Percentiles rank a stretch among this genome's conserved stretches.
These are phyloP conservation scores for Microplitis manilae DNA, from an alignment of 2,888 invertebrate genomes.

Conservation along the genomic window DNA sequence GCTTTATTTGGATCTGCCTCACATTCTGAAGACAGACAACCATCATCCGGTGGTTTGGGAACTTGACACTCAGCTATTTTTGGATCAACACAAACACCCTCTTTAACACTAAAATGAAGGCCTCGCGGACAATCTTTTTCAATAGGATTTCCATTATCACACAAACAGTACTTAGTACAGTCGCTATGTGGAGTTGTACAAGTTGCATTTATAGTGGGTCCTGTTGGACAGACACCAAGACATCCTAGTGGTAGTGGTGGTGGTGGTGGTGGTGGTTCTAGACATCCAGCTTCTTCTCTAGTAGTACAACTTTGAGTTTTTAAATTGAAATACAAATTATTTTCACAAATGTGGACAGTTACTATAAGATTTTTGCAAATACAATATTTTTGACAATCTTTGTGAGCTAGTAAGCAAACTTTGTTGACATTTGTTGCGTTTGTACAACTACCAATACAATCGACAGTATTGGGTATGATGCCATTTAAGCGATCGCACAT, in stretches of 20 bases:
- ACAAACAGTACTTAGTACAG: conserved; percentile 24
- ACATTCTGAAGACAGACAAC: background rate
- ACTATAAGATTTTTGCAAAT: background rate
- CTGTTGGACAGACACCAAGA: background rate
- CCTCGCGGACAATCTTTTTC: conserved; percentile 23
- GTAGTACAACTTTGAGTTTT: background rate
- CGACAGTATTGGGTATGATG: background rate
- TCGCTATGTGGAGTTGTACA: conserved; percentile 12
- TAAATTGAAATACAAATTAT: background rate
- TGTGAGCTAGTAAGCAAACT: background rate
- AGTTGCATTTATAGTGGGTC: background rate
- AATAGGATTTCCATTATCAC: conserved; percentile 16
- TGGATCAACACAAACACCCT: conserved; percentile 17
- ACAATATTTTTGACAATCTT: background rate
- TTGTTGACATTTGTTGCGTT: background rate
- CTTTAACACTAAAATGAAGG: conserved; percentile 22
- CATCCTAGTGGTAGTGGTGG: background rate
- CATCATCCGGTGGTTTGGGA: background rate
- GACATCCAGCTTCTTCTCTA: background rate
- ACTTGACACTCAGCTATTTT: conserved; percentile 12
- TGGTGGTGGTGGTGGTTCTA: background rate
- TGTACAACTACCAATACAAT: background rate
- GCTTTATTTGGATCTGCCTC: background rate
- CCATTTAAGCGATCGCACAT: background rate
- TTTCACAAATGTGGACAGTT: background rate